These are phyloP conservation scores for Diaphora mendica DNA, from an alignment of 2,888 invertebrate genomes.

Conservation along the genomic window DNA sequence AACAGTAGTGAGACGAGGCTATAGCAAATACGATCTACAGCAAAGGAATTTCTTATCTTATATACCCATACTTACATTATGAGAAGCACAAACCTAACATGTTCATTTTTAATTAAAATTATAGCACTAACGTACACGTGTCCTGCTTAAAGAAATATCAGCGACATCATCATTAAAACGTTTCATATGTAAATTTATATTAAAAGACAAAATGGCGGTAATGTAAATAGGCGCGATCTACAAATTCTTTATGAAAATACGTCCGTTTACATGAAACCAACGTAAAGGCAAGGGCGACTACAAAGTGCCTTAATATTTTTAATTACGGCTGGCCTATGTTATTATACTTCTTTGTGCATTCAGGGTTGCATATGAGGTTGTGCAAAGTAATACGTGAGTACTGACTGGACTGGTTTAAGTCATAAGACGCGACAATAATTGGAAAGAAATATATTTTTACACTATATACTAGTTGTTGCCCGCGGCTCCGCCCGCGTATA, in stretches of 20 bases:
- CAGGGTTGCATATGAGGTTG: constrained; percentile 75
- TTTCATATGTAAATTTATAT: constrained; percentile 33
- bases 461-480: no score
- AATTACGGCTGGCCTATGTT: constrained; percentile 83
- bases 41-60: background rate
- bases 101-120: constrained; percentile 12
- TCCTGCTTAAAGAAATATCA: constrained; percentile 33
- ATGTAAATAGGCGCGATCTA: constrained; percentile 46
- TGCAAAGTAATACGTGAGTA: constrained; percentile 66
- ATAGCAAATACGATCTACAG: background rate
- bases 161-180: constrained; percentile 52
- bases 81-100: background rate
- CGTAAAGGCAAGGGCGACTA: constrained; percentile 67
- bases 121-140: background rate
- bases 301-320: constrained; percentile 86
- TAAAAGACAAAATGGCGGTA: constrained; percentile 45
- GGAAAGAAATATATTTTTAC: no score
- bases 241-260: constrained; percentile 56
- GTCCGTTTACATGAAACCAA: constrained; percentile 62
- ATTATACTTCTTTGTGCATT: constrained; percentile 84
- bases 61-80: no score
- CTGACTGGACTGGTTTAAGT: constrained; percentile 35
- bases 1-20: background rate
- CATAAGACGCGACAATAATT: constrained; percentile 37
- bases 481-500: no score